Evolutionary conservation across 2,797 vertebrate genomes (phyloP), one percentile per base, ranked within the genome.

Genomic region (Channa striata): DNA sequence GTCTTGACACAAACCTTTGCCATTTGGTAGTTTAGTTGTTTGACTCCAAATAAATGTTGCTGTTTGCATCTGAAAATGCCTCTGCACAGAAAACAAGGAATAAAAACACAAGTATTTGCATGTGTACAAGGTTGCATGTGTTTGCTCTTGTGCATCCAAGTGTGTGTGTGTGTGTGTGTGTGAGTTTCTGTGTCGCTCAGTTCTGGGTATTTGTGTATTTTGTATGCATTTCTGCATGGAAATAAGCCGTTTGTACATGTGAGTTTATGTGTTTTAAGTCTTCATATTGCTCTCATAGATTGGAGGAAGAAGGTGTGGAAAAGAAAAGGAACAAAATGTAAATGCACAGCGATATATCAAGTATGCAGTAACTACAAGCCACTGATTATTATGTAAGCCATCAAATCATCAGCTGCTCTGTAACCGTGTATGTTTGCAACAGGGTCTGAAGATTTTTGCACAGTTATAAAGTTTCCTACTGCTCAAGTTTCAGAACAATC

Each of bases 41-140:
- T 92, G 90, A 93, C 94, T 93, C 80, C 65, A 92, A 92, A 90
- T 85, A 90, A 94, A 83, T 65, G 53, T 77, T 64, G 9, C 43
- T 49, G 68, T 83, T 85, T 59, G 72, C 78, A 80, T 67, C 68
- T 57, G 73, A 88, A 59, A 82, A 76, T 78, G 79, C 80, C 61
- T 89, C 81, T 68, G 89, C 81, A 87, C 76, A 78, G 72, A 86
- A 72, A 70, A 75, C 11, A 43, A 74, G 50, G 64, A 64, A 75
- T 71, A 68, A 82, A 68, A 72, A 80, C 19, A 57, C 6, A 3
- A 74, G 37, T 81, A 77, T 83, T 74, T 84, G 83, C 82, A 80
- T 86, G 73, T 44, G 64, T 72, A 77, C 46, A 63, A 61, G 72
- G 64, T 57, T 85, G 78, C 76, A 74, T 82, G 76, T 81, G 68